Conservation (phyloP, 2,888 invertebrate species). For the Synergus japonicus region DNA sequence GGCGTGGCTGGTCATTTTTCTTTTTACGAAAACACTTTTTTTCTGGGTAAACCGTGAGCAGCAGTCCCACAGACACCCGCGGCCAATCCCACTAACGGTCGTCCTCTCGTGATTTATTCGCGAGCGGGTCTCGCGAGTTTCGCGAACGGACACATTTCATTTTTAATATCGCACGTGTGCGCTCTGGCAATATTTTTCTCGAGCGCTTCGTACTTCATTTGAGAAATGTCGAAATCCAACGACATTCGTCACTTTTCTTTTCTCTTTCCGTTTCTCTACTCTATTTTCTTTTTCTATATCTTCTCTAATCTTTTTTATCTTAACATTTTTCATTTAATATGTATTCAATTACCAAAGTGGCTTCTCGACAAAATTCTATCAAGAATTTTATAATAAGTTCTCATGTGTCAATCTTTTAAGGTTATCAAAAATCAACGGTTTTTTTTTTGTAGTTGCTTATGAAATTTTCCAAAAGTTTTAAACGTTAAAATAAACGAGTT, state of each 20-base stretch:
- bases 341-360: too few species aligned
- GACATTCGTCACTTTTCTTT: conserved; percentile 14
- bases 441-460: too few species aligned
- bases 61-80: conserved; percentile 41
- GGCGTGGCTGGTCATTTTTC: conserved; percentile 53
- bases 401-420: too few species aligned
- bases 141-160: conserved; percentile 53
- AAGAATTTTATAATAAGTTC: too few species aligned
- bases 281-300: conserved; percentile 36
- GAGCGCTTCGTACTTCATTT: conserved; percentile 32
- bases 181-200: conserved; percentile 32
- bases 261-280: neutral
- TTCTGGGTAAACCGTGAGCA: conserved; percentile 32
- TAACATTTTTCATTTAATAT: neutral
- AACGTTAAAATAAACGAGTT: too few species aligned
- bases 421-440: too few species aligned
- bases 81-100: conserved; percentile 50
- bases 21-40: conserved; percentile 43
- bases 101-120: conserved; percentile 54
- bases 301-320: neutral
- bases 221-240: conserved; percentile 26
- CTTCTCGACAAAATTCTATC: too few species aligned
- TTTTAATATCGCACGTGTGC: conserved; percentile 52
- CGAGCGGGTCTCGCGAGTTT: conserved; percentile 46
- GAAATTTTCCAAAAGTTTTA: too few species aligned